Percentiles rank a stretch among this genome's conserved stretches.
Conservation (phyloP, 2,113 vertebrate genomes). For the Chionomys nivalis region DNA sequence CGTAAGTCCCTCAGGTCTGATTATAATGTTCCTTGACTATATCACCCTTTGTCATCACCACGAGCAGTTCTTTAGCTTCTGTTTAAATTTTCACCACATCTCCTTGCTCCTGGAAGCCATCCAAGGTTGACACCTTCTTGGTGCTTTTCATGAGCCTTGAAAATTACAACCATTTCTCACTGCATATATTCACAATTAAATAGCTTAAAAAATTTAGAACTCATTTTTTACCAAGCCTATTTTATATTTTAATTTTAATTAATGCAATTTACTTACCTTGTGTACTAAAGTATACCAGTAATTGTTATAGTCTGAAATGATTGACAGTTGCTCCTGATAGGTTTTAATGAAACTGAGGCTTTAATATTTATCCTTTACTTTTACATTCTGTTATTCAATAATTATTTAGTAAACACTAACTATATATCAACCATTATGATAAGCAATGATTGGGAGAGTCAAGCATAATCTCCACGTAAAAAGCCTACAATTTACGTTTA, state of each 20-base stretch:
- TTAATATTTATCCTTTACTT: background rate
- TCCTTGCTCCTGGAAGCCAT: background rate
- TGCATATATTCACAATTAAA: background rate
- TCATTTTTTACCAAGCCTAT: background rate
- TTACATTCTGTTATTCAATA: background rate
- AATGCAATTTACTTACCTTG: background rate
- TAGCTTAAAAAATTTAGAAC: background rate
- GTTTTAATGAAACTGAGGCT: background rate
- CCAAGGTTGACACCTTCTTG: background rate
- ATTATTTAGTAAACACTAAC: conserved; percentile 37
- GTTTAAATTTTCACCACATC: background rate
- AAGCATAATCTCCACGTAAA: background rate
- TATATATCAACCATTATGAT: background rate
- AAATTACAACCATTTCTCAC: background rate
- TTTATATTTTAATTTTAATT: background rate
- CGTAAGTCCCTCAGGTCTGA: background rate
- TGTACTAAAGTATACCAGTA: background rate
- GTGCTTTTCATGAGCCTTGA: background rate
- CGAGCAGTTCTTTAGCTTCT: background rate
- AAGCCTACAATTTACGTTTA: background rate
- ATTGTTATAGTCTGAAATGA: background rate
- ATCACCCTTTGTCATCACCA: background rate
- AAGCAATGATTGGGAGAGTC: background rate
- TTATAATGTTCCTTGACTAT: background rate
- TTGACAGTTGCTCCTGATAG: background rate